A percentile compares a stretch with the other conserved stretches of the same genome.
These are phyloP conservation scores for Ornithoptera priamus DNA, from an alignment of 2,888 invertebrate species.

Conservation along the genomic window DNA sequence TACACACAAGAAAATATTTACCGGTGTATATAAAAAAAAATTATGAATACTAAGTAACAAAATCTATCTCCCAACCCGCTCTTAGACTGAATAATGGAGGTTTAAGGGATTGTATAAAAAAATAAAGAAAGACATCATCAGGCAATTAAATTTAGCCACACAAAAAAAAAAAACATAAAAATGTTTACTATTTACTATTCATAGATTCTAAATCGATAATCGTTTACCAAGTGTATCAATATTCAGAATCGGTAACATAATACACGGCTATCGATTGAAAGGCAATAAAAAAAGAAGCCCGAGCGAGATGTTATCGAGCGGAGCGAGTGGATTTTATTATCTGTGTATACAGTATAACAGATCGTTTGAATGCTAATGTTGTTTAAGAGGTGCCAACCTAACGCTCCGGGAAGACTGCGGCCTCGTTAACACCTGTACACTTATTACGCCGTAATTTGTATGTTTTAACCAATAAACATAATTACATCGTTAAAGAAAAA, in stretches of 20 bases:
- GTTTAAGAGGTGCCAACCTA: slow-evolving; percentile 42
- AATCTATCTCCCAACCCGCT: too few relatives aligned
- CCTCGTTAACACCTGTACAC: background rate
- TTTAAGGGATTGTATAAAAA: too few relatives aligned
- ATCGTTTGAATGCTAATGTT: slow-evolving; percentile 36
- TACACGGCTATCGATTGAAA: slow-evolving; percentile 33
- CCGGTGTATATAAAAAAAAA: too few relatives aligned
- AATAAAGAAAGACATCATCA: too few relatives aligned
- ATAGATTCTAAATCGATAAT: background rate
- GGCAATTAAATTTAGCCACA: too few relatives aligned
- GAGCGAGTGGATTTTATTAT: slow-evolving; percentile 43
- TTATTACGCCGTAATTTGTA: slow-evolving; percentile 13
- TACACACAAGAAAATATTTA: too few relatives aligned
- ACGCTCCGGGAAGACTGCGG: slow-evolving; percentile 36
- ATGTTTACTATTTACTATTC: too few relatives aligned
- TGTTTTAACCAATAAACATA: slow-evolving; percentile 7
- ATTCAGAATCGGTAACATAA: slow-evolving; percentile 28
- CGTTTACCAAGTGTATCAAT: slow-evolving; percentile 27
- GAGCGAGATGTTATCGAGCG: slow-evolving; percentile 41
- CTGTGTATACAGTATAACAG: slow-evolving; percentile 35
- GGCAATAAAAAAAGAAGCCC: slow-evolving; percentile 35
- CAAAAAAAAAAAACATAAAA: too few relatives aligned
- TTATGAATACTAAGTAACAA: too few relatives aligned
- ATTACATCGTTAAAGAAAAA: background rate
- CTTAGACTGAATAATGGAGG: too few relatives aligned